A percentile compares a stretch with the other conserved stretches of the same genome.
Conservation (phyloP, 2,113 vertebrate genomes). For the Parus major region DNA sequence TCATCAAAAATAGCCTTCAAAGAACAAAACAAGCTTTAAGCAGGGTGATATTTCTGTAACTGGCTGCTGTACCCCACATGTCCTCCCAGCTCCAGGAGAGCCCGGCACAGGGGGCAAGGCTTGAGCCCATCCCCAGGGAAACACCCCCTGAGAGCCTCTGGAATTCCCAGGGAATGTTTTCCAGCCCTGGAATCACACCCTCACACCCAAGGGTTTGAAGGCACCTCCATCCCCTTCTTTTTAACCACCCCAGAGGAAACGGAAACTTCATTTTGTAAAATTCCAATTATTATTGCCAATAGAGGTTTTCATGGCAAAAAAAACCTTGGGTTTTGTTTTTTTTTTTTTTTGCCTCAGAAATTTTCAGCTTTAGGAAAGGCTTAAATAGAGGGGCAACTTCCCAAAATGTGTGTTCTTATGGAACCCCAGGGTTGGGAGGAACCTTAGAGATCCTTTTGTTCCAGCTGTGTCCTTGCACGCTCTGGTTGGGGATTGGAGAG, state of each 20-base stretch:
- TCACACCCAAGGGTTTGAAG: background rate
- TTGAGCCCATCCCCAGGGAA: background rate
- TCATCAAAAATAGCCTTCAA: slow-evolving; percentile 20
- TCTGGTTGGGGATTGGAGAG: background rate
- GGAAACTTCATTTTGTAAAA: background rate
- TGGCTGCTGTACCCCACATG: rapidly evolving
- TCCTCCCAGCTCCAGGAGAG: background rate
- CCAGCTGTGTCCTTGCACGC: background rate
- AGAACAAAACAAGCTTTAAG: background rate
- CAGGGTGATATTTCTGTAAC: background rate
- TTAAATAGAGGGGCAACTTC: background rate
- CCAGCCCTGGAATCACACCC: background rate
- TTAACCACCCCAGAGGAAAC: background rate
- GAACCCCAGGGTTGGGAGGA: background rate
- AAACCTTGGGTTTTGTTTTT: no score
- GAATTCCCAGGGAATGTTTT: background rate
- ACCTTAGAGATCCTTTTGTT: rapidly evolving
- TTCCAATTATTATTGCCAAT: rapidly evolving
- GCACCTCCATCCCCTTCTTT: background rate
- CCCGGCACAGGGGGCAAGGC: background rate
- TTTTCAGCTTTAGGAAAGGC: background rate
- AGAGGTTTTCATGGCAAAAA: background rate
- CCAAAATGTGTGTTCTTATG: background rate
- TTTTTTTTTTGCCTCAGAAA: background rate
- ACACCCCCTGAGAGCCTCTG: background rate